Evolutionary conservation across 2,888 invertebrate species (phyloP), one percentile per base, ranked within the genome.

Genomic region (Acrobasis consociella): DNA sequence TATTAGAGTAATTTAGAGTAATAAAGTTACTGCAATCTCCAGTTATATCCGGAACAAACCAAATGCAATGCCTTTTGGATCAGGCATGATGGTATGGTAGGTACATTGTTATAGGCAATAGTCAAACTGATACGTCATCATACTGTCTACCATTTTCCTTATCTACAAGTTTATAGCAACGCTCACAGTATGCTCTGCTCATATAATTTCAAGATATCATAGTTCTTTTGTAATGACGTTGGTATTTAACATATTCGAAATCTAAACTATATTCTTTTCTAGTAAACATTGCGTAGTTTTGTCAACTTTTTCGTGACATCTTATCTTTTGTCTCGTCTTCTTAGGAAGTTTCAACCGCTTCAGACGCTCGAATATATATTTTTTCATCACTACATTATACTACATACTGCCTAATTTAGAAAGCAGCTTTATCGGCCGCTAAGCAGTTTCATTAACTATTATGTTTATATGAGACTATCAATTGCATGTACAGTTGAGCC

Each of bases 401-500:
- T n/a, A 46, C n/a, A 42, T 42, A 3, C 42, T 10, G 42, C 13
- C 10, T 3, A 7, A 11, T 46, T 46, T 3, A 13, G 46, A 46
- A n/a, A 46, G 2, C 46, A 46, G 11, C 2, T 46, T 46, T 13
- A 46, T 13, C 46, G 5, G 5, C 46, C 13, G 7, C 46, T 46
- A 15, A 15, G 53, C n/a, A 38, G 37, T 53, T 53, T 52, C 37
- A 31, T 58, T 49, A 49, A n/a, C 31, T 22, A 46, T 15, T 22
- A 58, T 7, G 52, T 52, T 55, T 37, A 51, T 22, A 17, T 17
- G 51, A 51, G 51, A 51, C 10, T 11, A 51, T 51, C 51, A 51
- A 51, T 42, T 42, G 39, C 42, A 11, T 38, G 42, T 56, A 56
- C 56, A 56, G 39, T 42, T 56, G 56, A 16, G 39, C 15, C 42